Conservation (phyloP, 2,113 vertebrate genomes). For the Zapornia atra region DNA sequence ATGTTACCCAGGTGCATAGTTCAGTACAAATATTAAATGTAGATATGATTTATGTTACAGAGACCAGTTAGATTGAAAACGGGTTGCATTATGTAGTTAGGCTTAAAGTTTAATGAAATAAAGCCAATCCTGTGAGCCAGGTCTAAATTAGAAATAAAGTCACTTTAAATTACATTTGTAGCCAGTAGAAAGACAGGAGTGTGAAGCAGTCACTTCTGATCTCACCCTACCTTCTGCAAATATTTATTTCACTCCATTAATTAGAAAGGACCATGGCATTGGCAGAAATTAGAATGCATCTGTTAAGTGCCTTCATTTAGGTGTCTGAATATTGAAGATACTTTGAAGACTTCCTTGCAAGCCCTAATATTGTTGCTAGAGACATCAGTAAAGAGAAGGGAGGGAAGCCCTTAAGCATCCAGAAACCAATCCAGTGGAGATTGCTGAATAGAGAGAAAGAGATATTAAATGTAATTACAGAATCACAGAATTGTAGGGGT, state of each 20-base stretch:
- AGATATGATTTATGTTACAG: not conserved
- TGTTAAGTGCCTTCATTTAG: not conserved
- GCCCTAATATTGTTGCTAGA: not conserved
- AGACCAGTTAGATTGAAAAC: not conserved
- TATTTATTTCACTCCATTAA: slow-evolving; percentile 3
- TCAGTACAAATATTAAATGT: not conserved
- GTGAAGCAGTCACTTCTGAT: not conserved
- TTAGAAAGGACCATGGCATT: not conserved
- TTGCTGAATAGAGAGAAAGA: not conserved
- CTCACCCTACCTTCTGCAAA: not conserved
- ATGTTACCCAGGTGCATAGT: not conserved
- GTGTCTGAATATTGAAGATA: not conserved
- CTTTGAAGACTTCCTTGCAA: not conserved
- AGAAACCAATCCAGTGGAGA: not conserved
- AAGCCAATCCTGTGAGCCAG: not conserved
- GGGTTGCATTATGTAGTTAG: not conserved
- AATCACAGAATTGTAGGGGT: too few relatives aligned
- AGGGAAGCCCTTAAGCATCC: not conserved
- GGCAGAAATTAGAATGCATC: not conserved
- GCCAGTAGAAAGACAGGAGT: not conserved
- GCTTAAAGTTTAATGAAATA: slow-evolving; percentile 14
- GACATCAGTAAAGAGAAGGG: not conserved
- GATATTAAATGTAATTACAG: not conserved
- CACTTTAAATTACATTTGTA: not conserved
- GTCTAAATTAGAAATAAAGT: slow-evolving; percentile 17